phyloP scores from a whole-genome alignment of 1,140 invertebrate species.

The Paramacrobiotus metropolitanus region DNA sequence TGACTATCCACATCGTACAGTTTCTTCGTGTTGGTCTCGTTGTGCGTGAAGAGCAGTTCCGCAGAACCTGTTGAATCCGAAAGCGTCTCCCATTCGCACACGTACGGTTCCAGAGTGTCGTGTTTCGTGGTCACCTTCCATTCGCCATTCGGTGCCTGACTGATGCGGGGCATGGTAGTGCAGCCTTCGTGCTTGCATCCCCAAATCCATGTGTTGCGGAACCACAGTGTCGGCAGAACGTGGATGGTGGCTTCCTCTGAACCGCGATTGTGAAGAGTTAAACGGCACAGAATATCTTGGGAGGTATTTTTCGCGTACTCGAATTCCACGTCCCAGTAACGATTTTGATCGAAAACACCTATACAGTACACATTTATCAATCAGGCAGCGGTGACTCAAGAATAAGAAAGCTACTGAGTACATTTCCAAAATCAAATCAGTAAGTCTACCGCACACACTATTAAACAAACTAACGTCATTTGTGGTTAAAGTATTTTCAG shows the following conservation, averaged over 20 bases:
- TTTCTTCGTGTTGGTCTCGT: slow-evolving; percentile 20
- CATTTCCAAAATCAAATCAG: slow-evolving; percentile 2
- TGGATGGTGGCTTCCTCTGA: slow-evolving; percentile 17
- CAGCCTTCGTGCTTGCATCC: slow-evolving; percentile 17
- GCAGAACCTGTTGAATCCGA: slow-evolving; percentile 12
- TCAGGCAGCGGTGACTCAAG: too few relatives aligned
- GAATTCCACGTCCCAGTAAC: slow-evolving; percentile 24
- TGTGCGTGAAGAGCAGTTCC: slow-evolving; percentile 22
- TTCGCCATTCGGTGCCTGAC: background rate
- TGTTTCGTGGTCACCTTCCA: slow-evolving; percentile 10
- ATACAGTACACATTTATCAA: background rate
- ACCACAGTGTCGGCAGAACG: slow-evolving; percentile 23
- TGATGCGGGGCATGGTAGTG: slow-evolving; percentile 15
- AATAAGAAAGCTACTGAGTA: too few relatives aligned
- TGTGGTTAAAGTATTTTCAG: too few relatives aligned
- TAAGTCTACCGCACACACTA: too few relatives aligned
- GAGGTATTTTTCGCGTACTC: slow-evolving; percentile 23
- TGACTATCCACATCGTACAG: slow-evolving; percentile 14
- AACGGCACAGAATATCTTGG: slow-evolving; percentile 19
- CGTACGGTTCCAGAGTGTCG: slow-evolving; percentile 11
- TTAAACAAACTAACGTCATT: too few relatives aligned
- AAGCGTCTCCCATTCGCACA: background rate
- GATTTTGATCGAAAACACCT: slow-evolving; percentile 21
- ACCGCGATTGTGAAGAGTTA: slow-evolving; percentile 21
- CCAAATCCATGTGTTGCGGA: slow-evolving; percentile 24